Conservation (phyloP, 2,113 vertebrate genomes). For the Eidolon helvum region DNA sequence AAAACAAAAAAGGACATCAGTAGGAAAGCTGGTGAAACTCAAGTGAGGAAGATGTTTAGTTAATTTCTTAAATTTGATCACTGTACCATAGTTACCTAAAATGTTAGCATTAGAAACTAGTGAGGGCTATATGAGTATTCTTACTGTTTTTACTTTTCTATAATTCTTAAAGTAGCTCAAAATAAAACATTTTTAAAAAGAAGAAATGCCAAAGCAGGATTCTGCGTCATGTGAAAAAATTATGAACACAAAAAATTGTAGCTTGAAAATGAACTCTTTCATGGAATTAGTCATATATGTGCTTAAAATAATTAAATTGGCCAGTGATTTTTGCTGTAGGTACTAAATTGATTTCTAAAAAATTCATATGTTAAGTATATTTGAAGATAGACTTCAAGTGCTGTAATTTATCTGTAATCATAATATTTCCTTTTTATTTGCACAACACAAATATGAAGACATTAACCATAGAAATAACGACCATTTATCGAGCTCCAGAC, state of each 20-base stretch:
- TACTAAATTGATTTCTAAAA: neutral
- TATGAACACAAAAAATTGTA: neutral
- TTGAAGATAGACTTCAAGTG: neutral
- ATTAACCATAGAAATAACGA: neutral
- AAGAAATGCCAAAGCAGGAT: neutral
- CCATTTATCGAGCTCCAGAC: too few species aligned
- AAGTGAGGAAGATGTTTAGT: neutral
- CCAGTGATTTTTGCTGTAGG: neutral
- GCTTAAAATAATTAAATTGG: neutral
- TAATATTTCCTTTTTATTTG: neutral
- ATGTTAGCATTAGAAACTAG: neutral
- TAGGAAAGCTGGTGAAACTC: too few species aligned
- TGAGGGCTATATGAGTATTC: neutral
- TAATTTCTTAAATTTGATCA: neutral
- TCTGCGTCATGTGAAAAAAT: neutral
- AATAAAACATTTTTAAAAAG: neutral
- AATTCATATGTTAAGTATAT: neutral
- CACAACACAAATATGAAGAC: too few species aligned
- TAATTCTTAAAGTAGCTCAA: neutral
- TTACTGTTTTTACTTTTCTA: neutral
- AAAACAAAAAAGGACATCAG: neutral
- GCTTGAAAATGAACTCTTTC: neutral
- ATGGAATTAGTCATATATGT: neutral
- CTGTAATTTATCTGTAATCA: neutral
- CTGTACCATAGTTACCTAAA: neutral